These are phyloP conservation scores for Chaunax sp. DNA, from an alignment of 2,797 vertebrate genomes.

Conservation along the genomic window DNA sequence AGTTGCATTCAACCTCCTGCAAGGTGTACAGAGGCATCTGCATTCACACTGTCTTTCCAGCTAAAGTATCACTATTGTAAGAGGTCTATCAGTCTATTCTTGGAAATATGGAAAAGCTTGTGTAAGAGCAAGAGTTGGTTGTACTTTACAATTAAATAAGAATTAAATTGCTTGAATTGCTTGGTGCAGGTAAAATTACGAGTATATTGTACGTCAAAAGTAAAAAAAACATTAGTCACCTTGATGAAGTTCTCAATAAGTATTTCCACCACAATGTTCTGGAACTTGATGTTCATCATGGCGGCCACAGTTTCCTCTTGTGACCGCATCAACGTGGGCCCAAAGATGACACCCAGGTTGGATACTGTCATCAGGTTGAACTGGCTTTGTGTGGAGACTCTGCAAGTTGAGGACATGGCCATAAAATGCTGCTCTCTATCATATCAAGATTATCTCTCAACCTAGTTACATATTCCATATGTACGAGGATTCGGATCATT, in stretches of 20 bases:
- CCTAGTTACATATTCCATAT: too few species aligned
- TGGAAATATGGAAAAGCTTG: neutral
- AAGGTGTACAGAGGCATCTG: too few species aligned
- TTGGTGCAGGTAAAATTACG: neutral
- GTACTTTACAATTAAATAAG: neutral
- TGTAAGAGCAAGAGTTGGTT: neutral
- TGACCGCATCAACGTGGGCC: slow-evolving; percentile 96
- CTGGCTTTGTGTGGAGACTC: slow-evolving; percentile 94
- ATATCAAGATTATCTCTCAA: too few species aligned
- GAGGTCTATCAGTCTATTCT: neutral
- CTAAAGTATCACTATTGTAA: too few species aligned
- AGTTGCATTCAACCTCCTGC: neutral
- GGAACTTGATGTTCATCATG: slow-evolving; percentile 99
- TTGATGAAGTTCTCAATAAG: slow-evolving; percentile 93
- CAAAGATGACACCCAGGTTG: slow-evolving; percentile 98
- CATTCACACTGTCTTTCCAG: too few species aligned
- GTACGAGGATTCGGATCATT: too few species aligned
- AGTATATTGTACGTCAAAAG: neutral
- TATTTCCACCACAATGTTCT: slow-evolving; percentile 98
- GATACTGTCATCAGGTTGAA: slow-evolving; percentile 97
- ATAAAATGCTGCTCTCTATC: neutral
- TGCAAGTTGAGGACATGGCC: slow-evolving; percentile 58
- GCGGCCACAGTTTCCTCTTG: slow-evolving; percentile 98
- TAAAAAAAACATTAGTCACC: slow-evolving; percentile 42
- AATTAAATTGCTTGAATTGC: neutral